Evolutionary conservation across 64 coral and sea anemone genomes (phyloP).

Genomic region (Montipora cactus): DNA sequence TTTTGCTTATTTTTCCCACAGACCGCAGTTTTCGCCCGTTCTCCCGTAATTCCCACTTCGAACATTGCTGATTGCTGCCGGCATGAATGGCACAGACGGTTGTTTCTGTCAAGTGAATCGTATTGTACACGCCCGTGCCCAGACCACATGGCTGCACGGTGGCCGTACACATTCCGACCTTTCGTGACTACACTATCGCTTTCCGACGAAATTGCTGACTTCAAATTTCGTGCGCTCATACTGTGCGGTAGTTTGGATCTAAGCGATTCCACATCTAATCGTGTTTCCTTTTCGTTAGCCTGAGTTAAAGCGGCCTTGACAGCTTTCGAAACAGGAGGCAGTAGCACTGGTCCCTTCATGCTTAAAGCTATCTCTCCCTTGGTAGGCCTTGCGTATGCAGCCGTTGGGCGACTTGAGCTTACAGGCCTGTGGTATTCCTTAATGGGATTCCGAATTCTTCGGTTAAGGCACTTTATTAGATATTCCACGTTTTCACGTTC

Average conservation of each 20-base stretch:
- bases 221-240: neutral
- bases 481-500: neutral
- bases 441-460: constrained; percentile 8
- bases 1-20: neutral
- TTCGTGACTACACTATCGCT: constrained; percentile 7
- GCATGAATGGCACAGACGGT: constrained; percentile 7
- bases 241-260: neutral
- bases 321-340: constrained; percentile 18
- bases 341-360: constrained; percentile 13
- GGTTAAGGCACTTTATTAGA: constrained; percentile 8
- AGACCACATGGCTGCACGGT: neutral
- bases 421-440: constrained; percentile 1
- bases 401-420: neutral
- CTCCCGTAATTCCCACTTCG: neutral
- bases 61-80: neutral
- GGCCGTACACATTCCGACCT: neutral
- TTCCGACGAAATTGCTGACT: constrained; percentile 9
- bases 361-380: constrained; percentile 50
- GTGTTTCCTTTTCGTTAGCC: neutral
- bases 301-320: neutral
- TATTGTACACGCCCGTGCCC: neutral
- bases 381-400: constrained; percentile 14
- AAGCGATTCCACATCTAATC: neutral
- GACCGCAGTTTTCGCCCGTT: constrained; percentile 11
- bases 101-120: neutral